These are phyloP conservation scores for Falco rusticolus DNA, from an alignment of 2,797 vertebrate species.

Conservation along the genomic window DNA sequence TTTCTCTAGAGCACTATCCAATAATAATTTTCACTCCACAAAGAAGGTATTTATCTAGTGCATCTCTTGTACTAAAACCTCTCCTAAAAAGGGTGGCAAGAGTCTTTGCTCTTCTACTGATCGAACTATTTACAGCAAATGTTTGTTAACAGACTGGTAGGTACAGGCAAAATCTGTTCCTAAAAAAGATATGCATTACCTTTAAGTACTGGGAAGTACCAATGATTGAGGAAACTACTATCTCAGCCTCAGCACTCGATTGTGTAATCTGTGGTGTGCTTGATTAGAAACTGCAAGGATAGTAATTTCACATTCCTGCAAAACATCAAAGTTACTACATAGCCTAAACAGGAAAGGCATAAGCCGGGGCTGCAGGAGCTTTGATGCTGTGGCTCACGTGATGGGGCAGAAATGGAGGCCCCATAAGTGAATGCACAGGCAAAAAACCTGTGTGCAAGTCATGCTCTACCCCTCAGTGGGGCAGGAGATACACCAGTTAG, in stretches of 20 bases:
- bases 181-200: neutral
- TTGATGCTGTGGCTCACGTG: neutral
- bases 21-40: neutral
- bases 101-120: neutral
- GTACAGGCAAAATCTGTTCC: neutral
- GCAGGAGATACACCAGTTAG: neutral
- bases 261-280: neutral
- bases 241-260: neutral
- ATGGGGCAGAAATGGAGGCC: neutral
- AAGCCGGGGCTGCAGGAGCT: neutral
- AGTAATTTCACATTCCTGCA: neutral
- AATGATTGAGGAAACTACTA: neutral
- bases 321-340: neutral
- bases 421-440: neutral
- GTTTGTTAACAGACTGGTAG: neutral
- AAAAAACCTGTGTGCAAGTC: neutral
- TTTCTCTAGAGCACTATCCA: neutral
- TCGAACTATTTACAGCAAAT: neutral
- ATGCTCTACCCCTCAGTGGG: neutral
- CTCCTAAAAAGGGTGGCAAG: neutral
- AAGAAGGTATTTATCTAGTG: neutral
- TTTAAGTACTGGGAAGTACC: neutral
- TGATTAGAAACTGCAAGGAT: neutral
- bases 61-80: neutral
- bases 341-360: neutral